Evolutionary conservation across 2,888 invertebrate genomes (phyloP), one percentile per base, ranked within the genome.

Genomic region (Arctia plantaginis): DNA sequence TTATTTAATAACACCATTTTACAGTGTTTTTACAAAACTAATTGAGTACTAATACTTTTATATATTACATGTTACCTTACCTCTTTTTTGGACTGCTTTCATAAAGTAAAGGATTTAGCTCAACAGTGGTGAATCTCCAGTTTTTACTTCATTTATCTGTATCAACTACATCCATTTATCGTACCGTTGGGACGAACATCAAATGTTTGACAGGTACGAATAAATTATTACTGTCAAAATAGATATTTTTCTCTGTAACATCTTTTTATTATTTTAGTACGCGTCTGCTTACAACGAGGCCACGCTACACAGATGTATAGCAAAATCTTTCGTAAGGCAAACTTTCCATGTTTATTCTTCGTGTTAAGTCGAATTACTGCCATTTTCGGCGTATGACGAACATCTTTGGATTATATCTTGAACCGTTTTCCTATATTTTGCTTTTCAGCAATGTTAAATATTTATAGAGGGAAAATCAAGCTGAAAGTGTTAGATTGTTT

Each of bases 291-390:
- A n/a, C 13, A 55, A 27, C n/a, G n/a, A 55, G 13, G n/a, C 13
- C 13, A n/a, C 51, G 51, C 55, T 27, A n/a, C n/a, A 13, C n/a
- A 55, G 13, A 55, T 55, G n/a, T 27, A 55, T n/a, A 27, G n/a
- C n/a, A 23, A 59, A 59, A 59, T 59, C n/a, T 55, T 15, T 59
- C 18, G 27, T 30, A 12, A 47, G 44, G 44, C 13, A 30, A 39
- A 62, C 30, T 39, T 69, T 27, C 27, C 15, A 35, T 62, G 69
- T 59, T 69, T 69, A 59, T 41, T 59, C 20, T 69, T 13, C 69
- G 39, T 59, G 41, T 69, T 62, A 59, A 41, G 10, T 20, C 12
- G 35, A 39, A 59, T 41, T 69, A 62, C 27, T 20, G 39, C 35
- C 39, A 39, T 41, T n/a, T 69, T 41, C 20, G 59, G 23, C 30